Evolutionary conservation across 2,888 invertebrate species (phyloP), one percentile per base, ranked within the genome.

Genomic region (Lepas anatifera): DNA sequence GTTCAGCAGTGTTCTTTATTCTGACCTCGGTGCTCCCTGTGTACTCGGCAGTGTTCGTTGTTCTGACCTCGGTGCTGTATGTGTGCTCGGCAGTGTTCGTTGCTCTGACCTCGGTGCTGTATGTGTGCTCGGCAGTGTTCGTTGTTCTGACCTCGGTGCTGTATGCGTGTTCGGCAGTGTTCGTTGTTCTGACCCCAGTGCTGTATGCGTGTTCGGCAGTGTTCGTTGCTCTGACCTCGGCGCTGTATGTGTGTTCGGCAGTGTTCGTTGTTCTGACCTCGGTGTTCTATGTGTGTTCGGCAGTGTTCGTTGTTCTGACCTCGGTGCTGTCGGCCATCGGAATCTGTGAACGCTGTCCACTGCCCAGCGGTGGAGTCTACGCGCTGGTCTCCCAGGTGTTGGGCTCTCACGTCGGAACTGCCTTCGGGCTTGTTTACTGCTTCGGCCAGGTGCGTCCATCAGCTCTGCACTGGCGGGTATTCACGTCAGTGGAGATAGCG

Each of bases 341-440:
- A 66, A 96, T 97, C 76, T 95, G 95, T 83, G 96, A 96, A 80
- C 83, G 95, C 78, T 95, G 95, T 82, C 86, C 92, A 73, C 89
- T 96, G 77, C 94, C 95, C 82, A 93, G 94, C 81, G 97, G 97
- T n/a, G 97, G 97, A 68, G 95, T 97, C 37, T 97, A 97, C 81
- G 96, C 96, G 81, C 84, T 98, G 71, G 83, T 98, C 48, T 91
- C 95, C 0, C 95, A 97, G 78, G 95, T 96, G 6, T 82, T 98
- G 37, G 97, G 97, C 50, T 93, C 95, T 10, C 85, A 94, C 78
- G 89, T 95, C 78, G 97, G 95, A 18, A 95, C 95, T 58, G 89
- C 96, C 37, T 84, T 97, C 64, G 96, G 96, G 58, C 82, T 98
- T 76, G 84, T 98, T 29, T 98, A 97, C 80, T 95, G 95, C 79